These are phyloP conservation scores for Phengaris arion DNA, from an alignment of 2,888 invertebrate genomes.

Conservation along the genomic window DNA sequence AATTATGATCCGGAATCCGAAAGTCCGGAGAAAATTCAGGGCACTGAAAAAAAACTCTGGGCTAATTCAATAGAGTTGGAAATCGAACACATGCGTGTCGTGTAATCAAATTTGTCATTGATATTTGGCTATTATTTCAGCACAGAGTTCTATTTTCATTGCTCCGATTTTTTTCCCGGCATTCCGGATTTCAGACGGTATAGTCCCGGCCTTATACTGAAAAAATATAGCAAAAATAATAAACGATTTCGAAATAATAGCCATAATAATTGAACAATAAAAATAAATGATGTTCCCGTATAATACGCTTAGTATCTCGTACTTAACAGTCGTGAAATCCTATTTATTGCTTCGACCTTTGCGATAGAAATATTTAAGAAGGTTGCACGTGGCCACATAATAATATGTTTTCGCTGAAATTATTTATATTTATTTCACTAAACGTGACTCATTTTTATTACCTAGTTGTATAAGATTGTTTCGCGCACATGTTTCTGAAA, in stretches of 20 bases:
- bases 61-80: no score
- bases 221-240: background rate
- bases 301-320: background rate
- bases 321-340: background rate
- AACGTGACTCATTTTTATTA: background rate
- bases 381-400: constrained; percentile 17
- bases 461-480: background rate
- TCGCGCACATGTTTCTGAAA: background rate
- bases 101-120: no score
- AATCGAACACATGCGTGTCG: no score
- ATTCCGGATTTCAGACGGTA: no score
- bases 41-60: no score
- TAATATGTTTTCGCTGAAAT: constrained; percentile 3
- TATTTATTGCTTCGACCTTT: constrained; percentile 14
- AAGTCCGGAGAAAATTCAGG: no score
- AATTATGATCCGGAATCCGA: no score
- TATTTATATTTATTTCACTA: background rate
- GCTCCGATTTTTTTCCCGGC: no score
- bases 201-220: no score
- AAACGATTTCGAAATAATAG: background rate
- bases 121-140: no score
- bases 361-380: background rate
- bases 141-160: no score
- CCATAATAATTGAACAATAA: background rate
- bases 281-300: constrained; percentile 5